Evolutionary conservation across 2,888 invertebrate genomes (phyloP), one percentile per base, ranked within the genome.

Genomic region (Drosophila emarginata): DNA sequence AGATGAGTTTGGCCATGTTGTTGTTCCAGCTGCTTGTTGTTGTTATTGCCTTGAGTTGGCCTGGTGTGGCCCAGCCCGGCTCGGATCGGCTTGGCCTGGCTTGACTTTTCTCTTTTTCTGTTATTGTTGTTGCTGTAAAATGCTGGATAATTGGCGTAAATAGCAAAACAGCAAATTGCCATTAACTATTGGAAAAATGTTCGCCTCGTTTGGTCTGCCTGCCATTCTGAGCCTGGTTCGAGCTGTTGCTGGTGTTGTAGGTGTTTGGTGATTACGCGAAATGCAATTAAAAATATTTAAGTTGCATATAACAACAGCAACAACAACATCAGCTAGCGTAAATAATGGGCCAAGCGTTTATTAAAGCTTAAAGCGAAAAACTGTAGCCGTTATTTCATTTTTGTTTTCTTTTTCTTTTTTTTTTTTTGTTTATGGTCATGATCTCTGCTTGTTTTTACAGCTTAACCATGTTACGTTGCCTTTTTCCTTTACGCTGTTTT

Each of bases 81-180:
- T 72, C 61, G 62, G 36, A 58, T 59, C 50, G 73, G 61, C 60
- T 60, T 70, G 45, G 45, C 18, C 12, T 21, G 45, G 21, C 45
- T 45, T 45, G 45, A 45, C 45, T 45, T 39, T 14, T 18, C 18
- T 45, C 45, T 21, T 21, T 21, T 14, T 66, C 65, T 50, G 15
- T 32, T 32, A 32, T 21, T 72, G 72, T 67, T 67, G 61, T 67
- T 75, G 75, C 67, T 87, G 83, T 65, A 67, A 76, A 82, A 77
- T 73, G 80, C 80, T 70, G 83, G 75, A 88, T 84, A 84, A 84
- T 84, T 84, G 83, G 83, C 83, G 83, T 84, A 88, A 84, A 88
- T 88, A 84, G 86, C 86, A 88, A 84, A 84, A 84, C 88, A 86
- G 83, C 88, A 84, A 84, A 82, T 84, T 84, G 88, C 83, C 83